These are phyloP conservation scores for Spea multiplicata DNA, from an alignment of 2,113 vertebrate species.

Conservation along the genomic window DNA sequence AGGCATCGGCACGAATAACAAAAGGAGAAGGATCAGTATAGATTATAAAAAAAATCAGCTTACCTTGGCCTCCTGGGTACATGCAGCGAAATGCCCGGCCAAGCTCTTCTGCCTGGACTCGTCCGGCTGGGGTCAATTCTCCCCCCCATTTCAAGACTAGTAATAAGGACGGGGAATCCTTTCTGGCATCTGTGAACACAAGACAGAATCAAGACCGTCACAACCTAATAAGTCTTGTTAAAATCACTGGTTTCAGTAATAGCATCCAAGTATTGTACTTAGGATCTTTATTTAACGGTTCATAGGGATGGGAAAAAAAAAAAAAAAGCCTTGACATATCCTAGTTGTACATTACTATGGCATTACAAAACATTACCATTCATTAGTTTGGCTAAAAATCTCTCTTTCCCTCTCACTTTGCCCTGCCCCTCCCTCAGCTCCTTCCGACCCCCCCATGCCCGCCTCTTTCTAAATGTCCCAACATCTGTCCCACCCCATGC, in stretches of 20 bases:
- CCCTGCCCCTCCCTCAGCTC: no score
- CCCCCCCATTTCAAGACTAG: conserved; percentile 97
- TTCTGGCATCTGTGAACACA: conserved; percentile 70
- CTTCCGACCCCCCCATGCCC: no score
- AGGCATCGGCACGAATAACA: no score
- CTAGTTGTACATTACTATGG: no score
- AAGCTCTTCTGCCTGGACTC: conserved; percentile 94
- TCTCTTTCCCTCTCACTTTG: no score
- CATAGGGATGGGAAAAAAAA: no score
- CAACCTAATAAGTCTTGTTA: not conserved
- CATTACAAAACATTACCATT: no score
- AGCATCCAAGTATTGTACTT: not conserved
- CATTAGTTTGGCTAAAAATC: no score
- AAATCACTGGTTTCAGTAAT: not conserved
- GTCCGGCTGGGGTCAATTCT: conserved; percentile 89
- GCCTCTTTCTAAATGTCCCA: no score
- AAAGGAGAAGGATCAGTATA: not conserved
- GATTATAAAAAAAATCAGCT: conserved; percentile 38
- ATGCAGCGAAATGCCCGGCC: conserved; percentile 95
- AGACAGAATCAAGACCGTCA: not conserved
- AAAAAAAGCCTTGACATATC: not conserved
- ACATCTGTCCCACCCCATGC: no score
- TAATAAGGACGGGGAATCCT: conserved; percentile 79
- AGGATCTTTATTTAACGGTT: no score
- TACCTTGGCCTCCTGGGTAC: conserved; percentile 98